phyloP scores from a whole-genome alignment of 35 echinoderm and acorn worm species.

The Holothuria glaberrima region DNA sequence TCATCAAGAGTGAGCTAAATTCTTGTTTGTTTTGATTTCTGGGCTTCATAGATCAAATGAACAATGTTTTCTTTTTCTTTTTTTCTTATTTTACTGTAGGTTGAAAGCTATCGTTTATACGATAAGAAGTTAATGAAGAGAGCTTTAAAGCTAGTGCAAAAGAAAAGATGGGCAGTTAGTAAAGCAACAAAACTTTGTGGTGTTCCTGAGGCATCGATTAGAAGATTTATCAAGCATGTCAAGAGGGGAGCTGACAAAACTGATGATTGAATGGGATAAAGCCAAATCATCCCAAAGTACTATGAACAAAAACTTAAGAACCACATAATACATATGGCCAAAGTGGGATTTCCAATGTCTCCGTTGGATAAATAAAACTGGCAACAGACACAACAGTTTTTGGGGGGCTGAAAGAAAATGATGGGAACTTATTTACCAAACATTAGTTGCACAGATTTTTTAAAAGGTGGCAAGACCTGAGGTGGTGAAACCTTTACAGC shows the following conservation, averaged over 20 bases:
- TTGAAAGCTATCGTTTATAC: slow-evolving; percentile 9
- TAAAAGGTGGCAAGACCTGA: not conserved
- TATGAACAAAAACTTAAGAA: not conserved
- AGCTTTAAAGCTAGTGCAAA: slow-evolving; percentile 5
- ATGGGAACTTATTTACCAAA: not conserved
- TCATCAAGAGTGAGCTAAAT: too few species aligned
- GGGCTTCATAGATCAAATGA: too few species aligned
- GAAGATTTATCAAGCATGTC: slow-evolving; percentile 7
- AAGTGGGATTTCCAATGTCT: slow-evolving; percentile 4
- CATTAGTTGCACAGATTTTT: not conserved
- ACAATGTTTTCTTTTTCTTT: not conserved
- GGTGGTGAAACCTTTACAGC: not conserved
- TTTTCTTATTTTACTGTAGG: not conserved
- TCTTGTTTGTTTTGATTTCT: too few species aligned
- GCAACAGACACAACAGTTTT: not conserved
- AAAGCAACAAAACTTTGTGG: slow-evolving; percentile 33
- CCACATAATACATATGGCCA: not conserved
- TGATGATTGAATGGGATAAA: not conserved
- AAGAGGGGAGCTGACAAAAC: not conserved
- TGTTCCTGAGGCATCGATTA: not conserved
- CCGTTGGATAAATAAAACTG: not conserved
- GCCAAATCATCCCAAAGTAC: not conserved
- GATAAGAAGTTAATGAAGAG: slow-evolving; percentile 5
- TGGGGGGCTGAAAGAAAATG: not conserved
- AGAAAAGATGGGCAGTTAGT: slow-evolving; percentile 11